phyloP scores from a whole-genome alignment of 1,140 invertebrate species.

The Plutomurus gul region DNA sequence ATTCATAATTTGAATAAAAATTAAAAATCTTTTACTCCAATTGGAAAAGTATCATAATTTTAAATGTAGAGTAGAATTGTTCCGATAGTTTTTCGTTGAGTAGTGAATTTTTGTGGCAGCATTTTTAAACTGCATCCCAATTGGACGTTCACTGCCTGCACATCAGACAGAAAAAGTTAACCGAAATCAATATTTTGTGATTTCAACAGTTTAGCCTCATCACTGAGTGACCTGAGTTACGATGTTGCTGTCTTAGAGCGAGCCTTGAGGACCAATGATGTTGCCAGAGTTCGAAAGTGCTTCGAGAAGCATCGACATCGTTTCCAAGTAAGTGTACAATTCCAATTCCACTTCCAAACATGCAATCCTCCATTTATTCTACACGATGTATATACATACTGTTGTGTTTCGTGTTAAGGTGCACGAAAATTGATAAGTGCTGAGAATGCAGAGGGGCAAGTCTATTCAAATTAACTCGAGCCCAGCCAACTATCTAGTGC shows the following conservation, averaged over 20 bases:
- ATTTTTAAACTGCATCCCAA: too few species aligned
- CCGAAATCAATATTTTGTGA: background rate
- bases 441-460: background rate
- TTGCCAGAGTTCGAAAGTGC: constrained; percentile 61
- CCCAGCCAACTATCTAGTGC: background rate
- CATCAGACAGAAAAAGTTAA: background rate
- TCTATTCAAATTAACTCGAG: background rate
- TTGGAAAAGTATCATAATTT: too few species aligned
- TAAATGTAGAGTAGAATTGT: too few species aligned
- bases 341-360: background rate
- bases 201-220: constrained; percentile 59
- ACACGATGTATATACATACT: too few species aligned
- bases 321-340: constrained; percentile 59
- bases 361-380: too few species aligned
- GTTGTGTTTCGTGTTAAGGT: background rate
- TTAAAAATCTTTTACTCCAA: too few species aligned
- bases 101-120: too few species aligned
- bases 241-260: constrained; percentile 64
- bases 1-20: too few species aligned
- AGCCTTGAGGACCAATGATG: constrained; percentile 64
- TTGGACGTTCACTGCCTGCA: too few species aligned
- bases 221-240: constrained; percentile 62
- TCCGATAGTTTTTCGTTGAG: too few species aligned
- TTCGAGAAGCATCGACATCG: constrained; percentile 64
- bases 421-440: background rate